These are phyloP conservation scores for Aplochiton taeniatus DNA, from an alignment of 2,797 vertebrate species.

Conservation along the genomic window DNA sequence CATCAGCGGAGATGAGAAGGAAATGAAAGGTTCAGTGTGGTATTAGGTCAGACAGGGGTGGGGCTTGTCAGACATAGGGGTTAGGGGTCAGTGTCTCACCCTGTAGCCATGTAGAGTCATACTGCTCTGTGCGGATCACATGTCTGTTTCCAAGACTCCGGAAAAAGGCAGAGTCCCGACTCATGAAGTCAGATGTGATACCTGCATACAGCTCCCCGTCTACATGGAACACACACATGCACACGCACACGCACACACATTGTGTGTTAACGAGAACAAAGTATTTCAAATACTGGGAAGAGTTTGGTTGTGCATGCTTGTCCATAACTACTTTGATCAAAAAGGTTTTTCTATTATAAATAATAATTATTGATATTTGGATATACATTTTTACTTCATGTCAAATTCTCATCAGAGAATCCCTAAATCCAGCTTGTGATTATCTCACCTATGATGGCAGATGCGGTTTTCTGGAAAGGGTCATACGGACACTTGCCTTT, in stretches of 20 bases:
- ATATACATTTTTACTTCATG: neutral
- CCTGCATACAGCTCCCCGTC: conserved; percentile 81
- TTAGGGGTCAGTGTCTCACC: conserved; percentile 52
- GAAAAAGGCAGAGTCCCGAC: conserved; percentile 80
- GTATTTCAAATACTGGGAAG: too few species aligned
- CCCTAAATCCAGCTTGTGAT: neutral
- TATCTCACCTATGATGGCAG: conserved; percentile 73
- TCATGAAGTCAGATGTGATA: conserved; percentile 83
- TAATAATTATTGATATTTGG: too few species aligned
- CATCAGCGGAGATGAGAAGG: neutral
- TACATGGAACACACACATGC: conserved; percentile 38
- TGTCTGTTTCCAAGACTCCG: conserved; percentile 78
- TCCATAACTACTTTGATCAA: too few species aligned
- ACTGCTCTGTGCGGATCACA: conserved; percentile 81
- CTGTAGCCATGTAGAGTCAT: conserved; percentile 81
- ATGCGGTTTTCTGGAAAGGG: conserved; percentile 76
- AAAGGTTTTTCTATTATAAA: too few species aligned
- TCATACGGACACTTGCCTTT: conserved; percentile 84
- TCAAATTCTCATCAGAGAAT: too few species aligned
- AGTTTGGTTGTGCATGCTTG: too few species aligned
- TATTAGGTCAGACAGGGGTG: neutral
- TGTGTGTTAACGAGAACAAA: too few species aligned
- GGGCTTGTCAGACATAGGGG: neutral
- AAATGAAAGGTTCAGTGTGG: neutral
- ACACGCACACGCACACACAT: conserved; percentile 9